Evolutionary conservation across 2,797 vertebrate species (phyloP).

Genomic region (Pseudomugil gertrudae): DNA sequence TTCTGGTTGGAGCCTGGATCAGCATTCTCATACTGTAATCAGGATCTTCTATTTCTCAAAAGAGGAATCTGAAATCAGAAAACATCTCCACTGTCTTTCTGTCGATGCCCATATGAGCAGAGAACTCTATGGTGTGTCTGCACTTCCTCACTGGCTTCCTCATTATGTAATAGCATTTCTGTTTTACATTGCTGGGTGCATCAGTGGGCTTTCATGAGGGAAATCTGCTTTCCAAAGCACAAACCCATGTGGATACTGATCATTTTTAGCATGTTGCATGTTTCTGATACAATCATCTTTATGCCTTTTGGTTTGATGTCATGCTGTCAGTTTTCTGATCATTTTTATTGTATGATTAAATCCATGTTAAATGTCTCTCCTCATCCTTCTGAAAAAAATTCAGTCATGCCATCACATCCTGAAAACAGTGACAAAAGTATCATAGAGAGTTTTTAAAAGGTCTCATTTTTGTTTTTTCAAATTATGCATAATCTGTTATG

Average conservation of each 20-base stretch:
- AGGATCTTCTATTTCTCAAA: background rate
- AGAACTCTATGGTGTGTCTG: background rate
- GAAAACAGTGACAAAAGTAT: no score
- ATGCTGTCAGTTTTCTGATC: background rate
- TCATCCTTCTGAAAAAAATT: no score
- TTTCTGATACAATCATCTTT: background rate
- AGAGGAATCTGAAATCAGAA: background rate
- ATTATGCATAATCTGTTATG: no score
- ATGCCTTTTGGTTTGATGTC: background rate
- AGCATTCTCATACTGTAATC: background rate
- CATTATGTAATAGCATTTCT: background rate
- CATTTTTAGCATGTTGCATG: background rate
- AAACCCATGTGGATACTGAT: background rate
- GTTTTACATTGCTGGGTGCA: background rate
- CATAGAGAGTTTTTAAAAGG: no score
- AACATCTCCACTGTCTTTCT: background rate
- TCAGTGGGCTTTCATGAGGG: background rate
- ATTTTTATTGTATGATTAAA: background rate
- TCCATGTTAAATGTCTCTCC: background rate
- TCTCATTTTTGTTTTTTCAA: no score
- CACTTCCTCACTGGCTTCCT: background rate
- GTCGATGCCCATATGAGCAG: background rate
- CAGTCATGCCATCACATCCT: no score
- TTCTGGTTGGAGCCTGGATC: background rate
- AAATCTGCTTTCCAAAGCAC: background rate